phyloP scores from a whole-genome alignment of 2,797 vertebrate genomes.

The Poecile montanus region DNA sequence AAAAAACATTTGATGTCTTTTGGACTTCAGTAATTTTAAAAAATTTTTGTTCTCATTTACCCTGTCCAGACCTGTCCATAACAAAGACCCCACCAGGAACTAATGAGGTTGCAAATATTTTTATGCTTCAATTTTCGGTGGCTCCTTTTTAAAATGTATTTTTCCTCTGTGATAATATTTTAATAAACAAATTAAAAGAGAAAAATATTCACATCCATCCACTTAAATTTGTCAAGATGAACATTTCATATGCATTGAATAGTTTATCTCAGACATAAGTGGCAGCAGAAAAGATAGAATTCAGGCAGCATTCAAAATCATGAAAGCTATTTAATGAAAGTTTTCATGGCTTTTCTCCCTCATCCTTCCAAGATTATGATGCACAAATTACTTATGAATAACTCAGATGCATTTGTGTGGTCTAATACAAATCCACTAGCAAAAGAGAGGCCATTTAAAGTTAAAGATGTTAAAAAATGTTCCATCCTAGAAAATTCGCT shows the following conservation, averaged over 20 bases:
- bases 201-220: background rate
- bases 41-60: slow-evolving; percentile 24
- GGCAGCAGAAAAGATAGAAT: slow-evolving; percentile 11
- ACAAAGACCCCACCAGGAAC: slow-evolving; percentile 30
- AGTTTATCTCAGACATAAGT: slow-evolving; percentile 46
- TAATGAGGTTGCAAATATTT: slow-evolving; percentile 12
- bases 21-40: slow-evolving; percentile 52
- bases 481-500: background rate
- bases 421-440: slow-evolving; percentile 16
- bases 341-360: slow-evolving; percentile 36
- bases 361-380: slow-evolving; percentile 2
- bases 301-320: slow-evolving; percentile 29
- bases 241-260: slow-evolving; percentile 46
- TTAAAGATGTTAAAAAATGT: background rate
- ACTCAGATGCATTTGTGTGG: slow-evolving; percentile 42
- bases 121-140: background rate
- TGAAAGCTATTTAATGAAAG: slow-evolving; percentile 8
- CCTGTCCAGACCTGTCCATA: slow-evolving; percentile 4
- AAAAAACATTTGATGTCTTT: slow-evolving; percentile 77
- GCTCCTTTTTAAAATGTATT: background rate
- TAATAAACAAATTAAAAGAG: background rate
- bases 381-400: slow-evolving; percentile 66
- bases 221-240: slow-evolving; percentile 31
- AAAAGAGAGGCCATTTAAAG: slow-evolving; percentile 34
- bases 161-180: background rate